Evolutionary conservation across 2,797 vertebrate species (phyloP).

Genomic region (Lemur catta): DNA sequence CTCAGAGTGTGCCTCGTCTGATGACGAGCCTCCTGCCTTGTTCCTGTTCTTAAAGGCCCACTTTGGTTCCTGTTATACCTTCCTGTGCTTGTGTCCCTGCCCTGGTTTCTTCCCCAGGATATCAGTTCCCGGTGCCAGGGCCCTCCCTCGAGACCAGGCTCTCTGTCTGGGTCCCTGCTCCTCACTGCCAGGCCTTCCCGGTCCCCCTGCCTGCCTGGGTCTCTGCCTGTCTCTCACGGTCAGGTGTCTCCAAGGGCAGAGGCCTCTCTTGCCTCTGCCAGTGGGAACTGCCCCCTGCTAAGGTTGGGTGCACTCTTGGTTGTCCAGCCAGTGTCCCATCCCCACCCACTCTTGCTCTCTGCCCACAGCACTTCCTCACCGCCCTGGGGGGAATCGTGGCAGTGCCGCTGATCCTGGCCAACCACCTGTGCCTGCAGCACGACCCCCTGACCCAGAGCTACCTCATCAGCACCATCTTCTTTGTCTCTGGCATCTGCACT

Average conservation of each 20-base stretch:
- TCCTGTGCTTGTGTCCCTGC: not conserved
- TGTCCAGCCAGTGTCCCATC: not conserved
- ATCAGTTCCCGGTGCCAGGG: not conserved
- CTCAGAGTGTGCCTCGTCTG: not conserved
- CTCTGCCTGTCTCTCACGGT: not conserved
- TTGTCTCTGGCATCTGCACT: conserved; percentile 95
- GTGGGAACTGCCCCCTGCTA: not conserved
- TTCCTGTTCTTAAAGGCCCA: not conserved
- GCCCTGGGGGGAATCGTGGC: conserved; percentile 95
- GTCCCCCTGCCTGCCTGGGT: not conserved
- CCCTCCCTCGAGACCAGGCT: not conserved
- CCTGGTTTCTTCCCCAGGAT: not conserved
- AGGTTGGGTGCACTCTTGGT: fast-evolving
- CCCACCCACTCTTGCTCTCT: conserved; percentile 47
- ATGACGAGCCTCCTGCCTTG: not conserved
- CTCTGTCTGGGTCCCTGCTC: not conserved
- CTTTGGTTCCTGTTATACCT: not conserved
- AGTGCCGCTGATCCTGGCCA: conserved; percentile 94
- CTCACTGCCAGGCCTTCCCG: not conserved
- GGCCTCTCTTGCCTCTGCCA: not conserved
- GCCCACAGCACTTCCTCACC: conserved; percentile 94
- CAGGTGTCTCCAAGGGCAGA: not conserved
- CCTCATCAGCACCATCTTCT: conserved; percentile 98
- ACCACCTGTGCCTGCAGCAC: conserved; percentile 93
- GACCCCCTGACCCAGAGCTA: conserved; percentile 94